Percentiles rank a stretch among this genome's conserved stretches.
Evolutionary conservation across 1,140 invertebrate species (phyloP).

Genomic region (Vollenhovia emeryi): DNA sequence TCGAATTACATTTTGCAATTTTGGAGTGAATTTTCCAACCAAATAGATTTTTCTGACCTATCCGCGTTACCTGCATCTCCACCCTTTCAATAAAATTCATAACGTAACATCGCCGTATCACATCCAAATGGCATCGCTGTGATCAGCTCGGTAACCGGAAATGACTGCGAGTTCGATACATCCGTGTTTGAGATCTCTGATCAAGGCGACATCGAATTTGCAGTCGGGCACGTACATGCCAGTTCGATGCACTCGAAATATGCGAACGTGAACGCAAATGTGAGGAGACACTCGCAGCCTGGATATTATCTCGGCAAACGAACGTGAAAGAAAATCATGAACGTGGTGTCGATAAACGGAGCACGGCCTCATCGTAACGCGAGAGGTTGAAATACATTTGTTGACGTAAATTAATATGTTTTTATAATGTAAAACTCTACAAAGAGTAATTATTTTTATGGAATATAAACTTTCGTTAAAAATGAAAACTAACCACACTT

Average conservation of each 20-base stretch:
- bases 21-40: background rate
- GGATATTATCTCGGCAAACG: slow-evolving; percentile 3
- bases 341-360: background rate
- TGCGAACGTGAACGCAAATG: slow-evolving; percentile 18
- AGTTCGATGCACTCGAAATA: slow-evolving; percentile 16
- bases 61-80: background rate
- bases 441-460: background rate
- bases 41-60: background rate
- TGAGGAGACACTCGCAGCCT: slow-evolving; percentile 6
- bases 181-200: slow-evolving; percentile 18
- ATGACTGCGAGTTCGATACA: slow-evolving; percentile 23
- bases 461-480: background rate
- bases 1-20: background rate
- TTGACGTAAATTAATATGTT: background rate
- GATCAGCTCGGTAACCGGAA: slow-evolving; percentile 8
- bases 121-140: background rate
- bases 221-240: background rate
- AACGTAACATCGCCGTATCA: background rate
- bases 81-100: background rate
- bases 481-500: background rate
- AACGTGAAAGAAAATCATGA: slow-evolving; percentile 20
- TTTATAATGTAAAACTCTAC: background rate
- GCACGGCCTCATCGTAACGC: background rate
- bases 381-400: background rate
- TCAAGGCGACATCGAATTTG: slow-evolving; percentile 33